Evolutionary conservation across 2,888 invertebrate genomes (phyloP).

Genomic region (Trilocha varians): DNA sequence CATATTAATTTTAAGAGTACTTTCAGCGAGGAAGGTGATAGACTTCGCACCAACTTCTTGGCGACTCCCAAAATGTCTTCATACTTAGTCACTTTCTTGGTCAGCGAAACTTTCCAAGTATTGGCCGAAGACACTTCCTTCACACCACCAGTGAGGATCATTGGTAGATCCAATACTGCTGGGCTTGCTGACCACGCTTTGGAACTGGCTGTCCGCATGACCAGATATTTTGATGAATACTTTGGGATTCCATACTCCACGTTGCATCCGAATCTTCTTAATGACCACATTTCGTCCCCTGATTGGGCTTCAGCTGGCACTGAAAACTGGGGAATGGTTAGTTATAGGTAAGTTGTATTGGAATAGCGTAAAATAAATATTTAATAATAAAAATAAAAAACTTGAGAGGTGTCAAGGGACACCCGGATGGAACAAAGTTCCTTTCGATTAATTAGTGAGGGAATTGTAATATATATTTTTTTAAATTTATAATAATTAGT

Average conservation of each 20-base stretch:
- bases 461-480: too few species aligned
- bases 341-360: constrained; percentile 44
- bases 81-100: constrained; percentile 88
- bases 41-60: constrained; percentile 48
- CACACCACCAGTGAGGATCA: constrained; percentile 50
- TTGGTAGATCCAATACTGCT: constrained; percentile 54
- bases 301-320: constrained; percentile 68
- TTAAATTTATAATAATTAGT: too few species aligned
- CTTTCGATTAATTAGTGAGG: too few species aligned
- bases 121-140: constrained; percentile 45
- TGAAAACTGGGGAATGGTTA: constrained; percentile 68
- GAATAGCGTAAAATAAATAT: too few species aligned
- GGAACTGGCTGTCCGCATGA: constrained; percentile 47
- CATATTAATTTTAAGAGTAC: too few species aligned
- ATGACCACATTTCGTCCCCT: constrained; percentile 60
- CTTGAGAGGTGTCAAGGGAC: too few species aligned
- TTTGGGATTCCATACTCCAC: constrained; percentile 46
- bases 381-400: too few species aligned
- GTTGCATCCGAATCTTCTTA: constrained; percentile 43
- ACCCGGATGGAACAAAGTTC: too few species aligned
- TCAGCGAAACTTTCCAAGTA: constrained; percentile 65
- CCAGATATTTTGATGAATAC: constrained; percentile 48
- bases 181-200: constrained; percentile 44
- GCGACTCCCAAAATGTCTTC: constrained; percentile 82
- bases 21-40: constrained; percentile 29